A percentile compares a stretch with the other conserved stretches of the same genome.
These are phyloP conservation scores for Chaenogobius annularis DNA, from an alignment of 2,113 vertebrate genomes.

Conservation along the genomic window DNA sequence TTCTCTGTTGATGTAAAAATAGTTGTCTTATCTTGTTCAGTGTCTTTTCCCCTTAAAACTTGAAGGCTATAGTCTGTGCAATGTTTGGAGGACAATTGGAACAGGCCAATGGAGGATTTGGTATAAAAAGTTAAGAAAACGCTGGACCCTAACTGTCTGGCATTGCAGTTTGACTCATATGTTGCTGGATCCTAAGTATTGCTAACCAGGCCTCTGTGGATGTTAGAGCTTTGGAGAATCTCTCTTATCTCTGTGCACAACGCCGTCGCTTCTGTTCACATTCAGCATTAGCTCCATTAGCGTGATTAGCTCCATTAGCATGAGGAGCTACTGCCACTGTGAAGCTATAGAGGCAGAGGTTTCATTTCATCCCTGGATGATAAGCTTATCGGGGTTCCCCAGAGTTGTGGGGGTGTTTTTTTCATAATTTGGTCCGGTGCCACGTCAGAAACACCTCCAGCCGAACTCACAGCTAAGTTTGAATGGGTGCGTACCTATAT, in stretches of 20 bases:
- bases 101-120: neutral
- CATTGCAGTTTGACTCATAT: neutral
- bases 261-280: conserved; percentile 39
- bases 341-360: conserved; percentile 6
- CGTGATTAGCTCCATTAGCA: conserved; percentile 5
- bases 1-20: no score
- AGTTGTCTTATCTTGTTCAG: no score
- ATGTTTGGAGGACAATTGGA: neutral
- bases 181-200: neutral
- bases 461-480: neutral
- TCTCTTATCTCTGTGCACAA: conserved; percentile 12
- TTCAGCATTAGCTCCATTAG: conserved; percentile 9
- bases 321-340: conserved; percentile 21
- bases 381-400: conserved; percentile 47
- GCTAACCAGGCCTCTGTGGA: neutral
- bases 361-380: conserved; percentile 22
- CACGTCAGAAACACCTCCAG: conserved; percentile 22
- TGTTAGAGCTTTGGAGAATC: conserved; percentile 16
- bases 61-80: neutral
- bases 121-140: neutral
- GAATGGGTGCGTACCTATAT: no score
- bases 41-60: neutral
- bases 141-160: neutral
- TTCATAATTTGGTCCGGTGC: neutral
- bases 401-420: neutral